These are phyloP conservation scores for Eupristina koningsbergeri DNA, from an alignment of 1,140 invertebrate species.

Conservation along the genomic window DNA sequence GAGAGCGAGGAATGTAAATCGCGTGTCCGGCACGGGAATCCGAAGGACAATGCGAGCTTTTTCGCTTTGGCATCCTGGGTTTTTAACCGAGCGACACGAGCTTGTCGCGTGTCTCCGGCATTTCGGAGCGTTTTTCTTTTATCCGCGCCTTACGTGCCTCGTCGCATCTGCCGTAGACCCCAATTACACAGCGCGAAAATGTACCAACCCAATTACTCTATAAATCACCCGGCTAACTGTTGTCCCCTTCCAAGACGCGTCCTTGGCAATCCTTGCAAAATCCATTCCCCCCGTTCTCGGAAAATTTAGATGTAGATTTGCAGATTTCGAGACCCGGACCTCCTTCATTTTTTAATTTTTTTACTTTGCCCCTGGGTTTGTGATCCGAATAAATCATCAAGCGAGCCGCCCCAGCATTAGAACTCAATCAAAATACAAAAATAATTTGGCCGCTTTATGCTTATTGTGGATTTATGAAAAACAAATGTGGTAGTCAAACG, in stretches of 20 bases:
- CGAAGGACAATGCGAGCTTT: background rate
- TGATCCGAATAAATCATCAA: background rate
- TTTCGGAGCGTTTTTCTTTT: background rate
- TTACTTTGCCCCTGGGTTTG: no score
- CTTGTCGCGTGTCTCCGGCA: background rate
- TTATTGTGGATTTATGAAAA: slow-evolving; percentile 4
- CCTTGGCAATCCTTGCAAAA: background rate
- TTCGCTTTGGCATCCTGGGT: background rate
- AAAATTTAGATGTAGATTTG: no score
- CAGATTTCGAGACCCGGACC: no score
- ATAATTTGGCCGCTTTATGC: no score
- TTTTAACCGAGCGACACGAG: background rate
- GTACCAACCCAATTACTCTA: background rate
- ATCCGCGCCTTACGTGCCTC: background rate
- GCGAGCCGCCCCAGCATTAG: no score
- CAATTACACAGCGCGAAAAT: background rate
- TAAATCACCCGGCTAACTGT: background rate
- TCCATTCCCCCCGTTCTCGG: background rate
- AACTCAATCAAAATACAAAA: no score
- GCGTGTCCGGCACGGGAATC: background rate
- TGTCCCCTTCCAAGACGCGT: background rate
- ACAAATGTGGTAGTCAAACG: background rate
- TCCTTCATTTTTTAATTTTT: no score
- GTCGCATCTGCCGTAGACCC: background rate
- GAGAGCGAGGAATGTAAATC: background rate